Evolutionary conservation across 2,888 invertebrate genomes (phyloP).

Genomic region (Coremacera marginata): DNA sequence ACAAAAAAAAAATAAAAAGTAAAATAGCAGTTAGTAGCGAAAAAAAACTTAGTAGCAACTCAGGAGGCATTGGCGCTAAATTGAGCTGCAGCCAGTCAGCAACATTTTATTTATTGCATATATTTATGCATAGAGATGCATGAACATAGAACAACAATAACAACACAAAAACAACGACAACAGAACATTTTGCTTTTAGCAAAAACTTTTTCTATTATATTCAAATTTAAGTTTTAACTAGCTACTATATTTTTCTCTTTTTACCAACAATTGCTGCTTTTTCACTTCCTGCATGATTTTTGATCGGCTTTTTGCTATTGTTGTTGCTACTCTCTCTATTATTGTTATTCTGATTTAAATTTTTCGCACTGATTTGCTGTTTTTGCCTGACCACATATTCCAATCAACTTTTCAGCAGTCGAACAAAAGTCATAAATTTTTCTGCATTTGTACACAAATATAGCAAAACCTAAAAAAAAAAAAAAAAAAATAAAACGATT

Average conservation of each 20-base stretch:
- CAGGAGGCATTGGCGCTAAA: slow-evolving; percentile 2
- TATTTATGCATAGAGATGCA: background rate
- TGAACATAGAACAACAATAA: background rate
- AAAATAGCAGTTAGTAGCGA: background rate
- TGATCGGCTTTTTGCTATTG: background rate
- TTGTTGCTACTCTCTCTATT: background rate
- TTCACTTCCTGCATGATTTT: background rate
- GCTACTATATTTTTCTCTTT: background rate
- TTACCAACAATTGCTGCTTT: background rate
- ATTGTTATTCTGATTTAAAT: background rate
- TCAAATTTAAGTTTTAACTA: slow-evolving; percentile 59
- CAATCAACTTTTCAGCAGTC: slow-evolving; percentile 12
- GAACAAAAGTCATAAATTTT: slow-evolving; percentile 1
- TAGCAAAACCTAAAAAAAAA: background rate
- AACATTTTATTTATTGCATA: slow-evolving; percentile 10
- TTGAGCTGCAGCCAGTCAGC: background rate
- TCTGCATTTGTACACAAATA: background rate
- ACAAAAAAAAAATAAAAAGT: background rate
- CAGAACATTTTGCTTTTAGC: slow-evolving; percentile 1
- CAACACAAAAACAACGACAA: background rate
- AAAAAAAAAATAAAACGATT: too few species aligned
- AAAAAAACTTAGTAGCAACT: background rate
- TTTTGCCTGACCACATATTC: background rate
- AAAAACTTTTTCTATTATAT: slow-evolving; percentile 62
- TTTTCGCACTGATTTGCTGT: background rate